Conservation (phyloP, 2,888 invertebrate genomes). For the Ethmia dodecea region DNA sequence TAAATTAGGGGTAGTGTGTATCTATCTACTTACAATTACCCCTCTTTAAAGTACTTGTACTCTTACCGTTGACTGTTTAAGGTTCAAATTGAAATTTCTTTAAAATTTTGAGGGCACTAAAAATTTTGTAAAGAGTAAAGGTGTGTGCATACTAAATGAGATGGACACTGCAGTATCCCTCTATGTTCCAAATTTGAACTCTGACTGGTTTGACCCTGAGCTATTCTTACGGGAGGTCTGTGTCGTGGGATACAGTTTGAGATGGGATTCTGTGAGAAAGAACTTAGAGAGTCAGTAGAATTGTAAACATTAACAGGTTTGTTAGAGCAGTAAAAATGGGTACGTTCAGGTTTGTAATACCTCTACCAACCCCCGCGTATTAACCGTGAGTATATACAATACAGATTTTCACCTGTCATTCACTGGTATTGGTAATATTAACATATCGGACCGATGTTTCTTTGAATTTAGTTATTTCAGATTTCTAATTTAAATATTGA, state of each 20-base stretch:
- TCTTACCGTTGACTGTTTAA: conserved; percentile 20
- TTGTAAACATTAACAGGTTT: too few relatives aligned
- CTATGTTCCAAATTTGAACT: conserved; percentile 55
- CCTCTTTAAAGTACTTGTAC: not conserved
- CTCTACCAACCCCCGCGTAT: too few relatives aligned
- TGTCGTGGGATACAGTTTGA: conserved; percentile 58
- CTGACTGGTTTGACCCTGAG: conserved; percentile 60
- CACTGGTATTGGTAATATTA: too few relatives aligned
- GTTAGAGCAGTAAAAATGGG: too few relatives aligned
- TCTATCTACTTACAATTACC: conserved; percentile 24
- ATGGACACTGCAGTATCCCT: conserved; percentile 62
- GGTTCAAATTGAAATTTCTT: conserved; percentile 23
- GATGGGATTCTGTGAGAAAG: conserved; percentile 65
- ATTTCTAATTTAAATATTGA: too few relatives aligned
- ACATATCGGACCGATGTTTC: too few relatives aligned
- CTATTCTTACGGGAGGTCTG: conserved; percentile 44
- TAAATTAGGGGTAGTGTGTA: conserved; percentile 66
- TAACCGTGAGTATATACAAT: too few relatives aligned
- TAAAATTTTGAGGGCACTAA: conserved; percentile 7
- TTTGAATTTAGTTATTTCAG: too few relatives aligned
- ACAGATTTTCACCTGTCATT: too few relatives aligned
- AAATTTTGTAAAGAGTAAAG: conserved; percentile 36
- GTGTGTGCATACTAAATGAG: conserved; percentile 72
- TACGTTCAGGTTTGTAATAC: too few relatives aligned
- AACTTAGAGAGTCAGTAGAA: too few relatives aligned